phyloP scores from a whole-genome alignment of 2,113 vertebrate genomes.

The Rhagologus leucostigma region DNA sequence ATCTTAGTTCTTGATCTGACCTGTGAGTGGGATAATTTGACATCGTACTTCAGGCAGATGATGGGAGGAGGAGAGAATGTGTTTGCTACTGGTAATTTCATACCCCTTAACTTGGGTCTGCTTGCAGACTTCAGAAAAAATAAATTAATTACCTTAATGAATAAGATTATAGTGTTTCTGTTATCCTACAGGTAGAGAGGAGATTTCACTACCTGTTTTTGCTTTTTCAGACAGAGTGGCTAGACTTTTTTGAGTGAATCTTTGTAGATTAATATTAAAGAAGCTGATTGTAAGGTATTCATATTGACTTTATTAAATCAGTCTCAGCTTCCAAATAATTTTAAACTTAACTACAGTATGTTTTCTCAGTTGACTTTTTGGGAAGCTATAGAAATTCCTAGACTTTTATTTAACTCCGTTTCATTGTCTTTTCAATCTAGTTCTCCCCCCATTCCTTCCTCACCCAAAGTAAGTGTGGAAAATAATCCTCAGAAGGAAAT shows the following conservation, averaged over 20 bases:
- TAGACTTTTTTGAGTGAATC: not conserved
- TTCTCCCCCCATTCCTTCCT: not conserved
- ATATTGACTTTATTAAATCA: not conserved
- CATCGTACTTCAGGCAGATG: not conserved
- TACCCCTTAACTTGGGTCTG: not conserved
- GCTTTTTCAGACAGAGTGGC: not conserved
- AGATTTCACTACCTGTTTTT: not conserved
- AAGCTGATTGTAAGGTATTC: not conserved
- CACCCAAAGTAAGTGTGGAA: not conserved
- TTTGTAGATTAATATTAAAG: not conserved
- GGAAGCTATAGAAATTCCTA: not conserved
- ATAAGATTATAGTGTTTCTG: not conserved
- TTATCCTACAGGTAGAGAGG: not conserved
- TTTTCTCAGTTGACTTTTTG: not conserved
- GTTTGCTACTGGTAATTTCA: not conserved
- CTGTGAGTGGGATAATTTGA: not conserved
- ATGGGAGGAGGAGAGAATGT: not conserved
- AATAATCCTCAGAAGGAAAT: not conserved
- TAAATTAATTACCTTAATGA: not conserved
- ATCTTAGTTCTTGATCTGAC: not conserved
- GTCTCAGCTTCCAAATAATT: not conserved
- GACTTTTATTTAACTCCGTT: not conserved
- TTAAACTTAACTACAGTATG: not conserved
- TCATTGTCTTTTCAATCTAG: not conserved
- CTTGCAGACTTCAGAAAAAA: not conserved